A percentile compares a stretch with the other conserved stretches of the same genome.
phyloP scores from a whole-genome alignment of 2,113 vertebrate genomes.

The Trematomus loennbergii region DNA sequence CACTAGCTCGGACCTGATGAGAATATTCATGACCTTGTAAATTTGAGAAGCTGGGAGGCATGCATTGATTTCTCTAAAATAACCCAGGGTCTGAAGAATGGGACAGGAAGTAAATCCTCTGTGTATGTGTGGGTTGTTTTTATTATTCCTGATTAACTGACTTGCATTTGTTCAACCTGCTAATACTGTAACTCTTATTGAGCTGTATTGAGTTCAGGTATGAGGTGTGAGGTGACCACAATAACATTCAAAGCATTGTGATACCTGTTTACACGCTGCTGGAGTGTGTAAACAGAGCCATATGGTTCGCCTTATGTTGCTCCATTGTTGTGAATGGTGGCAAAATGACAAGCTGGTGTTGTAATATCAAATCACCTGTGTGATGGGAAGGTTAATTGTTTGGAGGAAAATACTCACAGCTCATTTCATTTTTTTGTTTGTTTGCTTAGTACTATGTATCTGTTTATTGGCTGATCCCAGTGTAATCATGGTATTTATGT shows the following conservation, averaged over 20 bases:
- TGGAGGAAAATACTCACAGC: slow-evolving; percentile 22
- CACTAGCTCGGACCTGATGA: slow-evolving; percentile 54
- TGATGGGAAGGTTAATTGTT: slow-evolving; percentile 39
- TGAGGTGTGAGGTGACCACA: neutral
- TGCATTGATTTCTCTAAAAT: slow-evolving; percentile 65
- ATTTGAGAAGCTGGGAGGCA: slow-evolving; percentile 47
- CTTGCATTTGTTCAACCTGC: slow-evolving; percentile 23
- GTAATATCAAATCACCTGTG: slow-evolving; percentile 34
- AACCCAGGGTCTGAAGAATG: slow-evolving; percentile 36
- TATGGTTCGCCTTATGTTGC: slow-evolving; percentile 41
- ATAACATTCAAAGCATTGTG: slow-evolving; percentile 17
- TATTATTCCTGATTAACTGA: slow-evolving; percentile 12
- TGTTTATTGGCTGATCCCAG: neutral
- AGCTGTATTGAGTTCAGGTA: neutral
- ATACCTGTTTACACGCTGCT: slow-evolving; percentile 1
- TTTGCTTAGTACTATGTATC: slow-evolving; percentile 13
- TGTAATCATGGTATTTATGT: neutral
- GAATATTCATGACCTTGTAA: slow-evolving; percentile 76
- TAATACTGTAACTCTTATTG: neutral
- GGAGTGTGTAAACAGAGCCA: slow-evolving; percentile 46
- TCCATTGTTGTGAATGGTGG: slow-evolving; percentile 34
- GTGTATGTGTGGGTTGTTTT: neutral
- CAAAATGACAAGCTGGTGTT: slow-evolving; percentile 15
- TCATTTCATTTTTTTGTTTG: slow-evolving; percentile 19
- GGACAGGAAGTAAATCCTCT: neutral